These are phyloP conservation scores for Carettochelys insculpta DNA, from an alignment of 2,113 vertebrate genomes.

Conservation along the genomic window DNA sequence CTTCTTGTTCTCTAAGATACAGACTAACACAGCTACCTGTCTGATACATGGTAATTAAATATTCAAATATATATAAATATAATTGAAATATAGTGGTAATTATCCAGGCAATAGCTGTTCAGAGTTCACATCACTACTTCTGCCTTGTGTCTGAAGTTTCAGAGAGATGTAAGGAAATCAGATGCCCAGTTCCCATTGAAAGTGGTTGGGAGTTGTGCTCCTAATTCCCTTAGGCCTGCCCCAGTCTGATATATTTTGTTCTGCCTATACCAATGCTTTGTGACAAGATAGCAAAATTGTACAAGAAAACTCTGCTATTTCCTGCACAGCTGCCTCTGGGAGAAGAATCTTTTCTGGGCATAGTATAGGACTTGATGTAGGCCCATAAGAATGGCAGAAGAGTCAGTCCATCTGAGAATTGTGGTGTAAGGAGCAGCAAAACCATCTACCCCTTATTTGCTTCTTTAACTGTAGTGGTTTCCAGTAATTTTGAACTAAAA, in stretches of 20 bases:
- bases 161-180: not conserved
- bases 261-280: not conserved
- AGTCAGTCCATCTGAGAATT: not conserved
- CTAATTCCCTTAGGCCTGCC: not conserved
- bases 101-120: not conserved
- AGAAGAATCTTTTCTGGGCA: not conserved
- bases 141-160: not conserved
- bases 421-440: not conserved
- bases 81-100: not conserved
- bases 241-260: not conserved
- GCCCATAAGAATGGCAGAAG: not conserved
- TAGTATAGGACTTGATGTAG: rapidly evolving
- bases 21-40: too few species aligned
- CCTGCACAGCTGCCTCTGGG: not conserved
- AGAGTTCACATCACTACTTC: not conserved
- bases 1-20: too few species aligned
- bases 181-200: not conserved
- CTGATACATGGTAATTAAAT: too few species aligned
- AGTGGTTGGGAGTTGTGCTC: not conserved
- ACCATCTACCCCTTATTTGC: not conserved
- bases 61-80: too few species aligned
- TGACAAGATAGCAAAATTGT: not conserved
- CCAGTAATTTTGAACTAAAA: not conserved
- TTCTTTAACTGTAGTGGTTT: not conserved
- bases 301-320: not conserved